Conservation (phyloP, 1,140 invertebrate species). For the Drosophila santomea region DNA sequence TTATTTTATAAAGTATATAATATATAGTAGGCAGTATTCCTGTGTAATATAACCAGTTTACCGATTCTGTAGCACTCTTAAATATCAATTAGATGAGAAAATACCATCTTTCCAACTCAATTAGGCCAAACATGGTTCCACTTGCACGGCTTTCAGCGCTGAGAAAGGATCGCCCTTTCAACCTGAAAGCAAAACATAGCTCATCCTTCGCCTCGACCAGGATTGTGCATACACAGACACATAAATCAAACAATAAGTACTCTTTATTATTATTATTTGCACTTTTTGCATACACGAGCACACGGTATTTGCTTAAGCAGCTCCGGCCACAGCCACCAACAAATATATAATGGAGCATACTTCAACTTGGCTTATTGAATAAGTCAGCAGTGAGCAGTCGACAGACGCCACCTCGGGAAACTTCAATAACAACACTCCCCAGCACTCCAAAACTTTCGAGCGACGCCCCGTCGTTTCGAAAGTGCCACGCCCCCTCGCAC, state of each 20-base stretch:
- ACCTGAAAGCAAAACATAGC: conserved; percentile 22
- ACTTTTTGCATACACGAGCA: conserved; percentile 78
- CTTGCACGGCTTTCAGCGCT: neutral
- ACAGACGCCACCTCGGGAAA: conserved; percentile 56
- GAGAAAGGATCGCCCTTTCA: conserved; percentile 8
- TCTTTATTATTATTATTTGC: conserved; percentile 85
- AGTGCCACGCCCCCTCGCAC: conserved; percentile 56
- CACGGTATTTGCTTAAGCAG: conserved; percentile 77
- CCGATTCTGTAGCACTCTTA: no score
- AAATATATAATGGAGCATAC: conserved; percentile 72
- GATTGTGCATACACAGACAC: conserved; percentile 82
- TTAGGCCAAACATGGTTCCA: neutral
- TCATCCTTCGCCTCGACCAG: conserved; percentile 21
- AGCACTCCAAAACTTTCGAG: conserved; percentile 57
- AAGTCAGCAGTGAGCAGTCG: conserved; percentile 67
- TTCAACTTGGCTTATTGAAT: conserved; percentile 85
- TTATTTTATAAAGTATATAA: no score
- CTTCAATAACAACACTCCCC: conserved; percentile 80
- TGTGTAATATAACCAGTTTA: neutral
- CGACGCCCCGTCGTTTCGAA: conserved; percentile 70
- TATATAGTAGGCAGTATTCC: no score
- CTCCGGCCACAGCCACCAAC: conserved; percentile 51
- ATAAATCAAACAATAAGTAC: conserved; percentile 85
- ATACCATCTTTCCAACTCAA: conserved; percentile 9
- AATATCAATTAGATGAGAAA: neutral